Evolutionary conservation across 2,113 vertebrate genomes (phyloP).

Genomic region (Jaculus jaculus): DNA sequence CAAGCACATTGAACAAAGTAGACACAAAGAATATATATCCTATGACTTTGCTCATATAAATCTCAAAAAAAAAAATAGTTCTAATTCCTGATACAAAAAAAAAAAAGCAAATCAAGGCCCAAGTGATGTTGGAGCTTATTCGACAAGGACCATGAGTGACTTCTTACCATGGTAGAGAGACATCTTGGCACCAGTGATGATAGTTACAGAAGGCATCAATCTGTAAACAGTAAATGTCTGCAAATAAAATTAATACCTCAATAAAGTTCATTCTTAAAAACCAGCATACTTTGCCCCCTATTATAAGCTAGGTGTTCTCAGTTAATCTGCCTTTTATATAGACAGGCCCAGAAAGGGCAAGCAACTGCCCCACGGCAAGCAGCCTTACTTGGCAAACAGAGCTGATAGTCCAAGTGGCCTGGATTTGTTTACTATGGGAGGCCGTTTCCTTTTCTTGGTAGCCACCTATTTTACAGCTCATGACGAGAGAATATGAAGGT

Average conservation of each 20-base stretch:
- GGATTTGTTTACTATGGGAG: not conserved
- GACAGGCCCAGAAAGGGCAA: not conserved
- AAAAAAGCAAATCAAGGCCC: not conserved
- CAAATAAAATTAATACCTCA: not conserved
- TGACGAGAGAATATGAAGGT: not conserved
- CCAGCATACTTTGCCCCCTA: not conserved
- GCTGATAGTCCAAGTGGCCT: not conserved
- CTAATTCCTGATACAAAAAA: not conserved
- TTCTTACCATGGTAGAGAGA: not conserved
- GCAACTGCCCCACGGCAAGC: not conserved
- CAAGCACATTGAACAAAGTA: conserved; percentile 7
- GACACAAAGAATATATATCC: not conserved
- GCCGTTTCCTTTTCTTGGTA: not conserved
- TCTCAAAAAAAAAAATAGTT: not conserved
- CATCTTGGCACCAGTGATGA: not conserved
- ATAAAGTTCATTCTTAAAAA: not conserved
- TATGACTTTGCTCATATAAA: not conserved
- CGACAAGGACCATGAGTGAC: not conserved
- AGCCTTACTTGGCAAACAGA: not conserved
- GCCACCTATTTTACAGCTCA: not conserved
- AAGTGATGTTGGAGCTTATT: not conserved
- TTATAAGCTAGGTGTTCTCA: not conserved
- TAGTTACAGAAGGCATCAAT: not conserved
- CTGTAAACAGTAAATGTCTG: not conserved
- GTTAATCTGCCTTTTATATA: not conserved